phyloP scores from a whole-genome alignment of 2,113 vertebrate species.

The Ovis canadensis region DNA sequence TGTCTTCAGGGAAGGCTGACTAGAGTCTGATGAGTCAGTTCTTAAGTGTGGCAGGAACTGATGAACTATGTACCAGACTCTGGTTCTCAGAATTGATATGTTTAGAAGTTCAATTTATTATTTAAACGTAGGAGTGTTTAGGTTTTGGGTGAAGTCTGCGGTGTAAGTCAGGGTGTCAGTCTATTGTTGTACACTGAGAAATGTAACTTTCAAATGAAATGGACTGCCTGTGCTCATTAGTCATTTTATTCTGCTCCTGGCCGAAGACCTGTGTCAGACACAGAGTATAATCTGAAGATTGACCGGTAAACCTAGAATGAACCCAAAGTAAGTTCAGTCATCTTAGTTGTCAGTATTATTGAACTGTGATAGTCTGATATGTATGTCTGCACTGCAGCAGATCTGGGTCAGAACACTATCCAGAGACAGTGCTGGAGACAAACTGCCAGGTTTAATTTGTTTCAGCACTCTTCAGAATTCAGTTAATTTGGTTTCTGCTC shows the following conservation, averaged over 20 bases:
- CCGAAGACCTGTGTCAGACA: neutral
- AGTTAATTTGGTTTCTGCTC: conserved; percentile 39
- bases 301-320: conserved; percentile 4
- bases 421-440: neutral
- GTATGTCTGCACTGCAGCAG: neutral
- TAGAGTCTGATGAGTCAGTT: neutral
- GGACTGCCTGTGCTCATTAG: neutral
- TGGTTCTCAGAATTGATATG: conserved; percentile 31
- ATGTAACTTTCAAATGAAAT: conserved; percentile 2
- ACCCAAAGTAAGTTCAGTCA: neutral
- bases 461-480: neutral
- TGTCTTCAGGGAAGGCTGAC: neutral
- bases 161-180: neutral
- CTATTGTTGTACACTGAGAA: neutral
- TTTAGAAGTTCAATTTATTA: conserved; percentile 30
- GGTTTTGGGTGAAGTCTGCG: neutral
- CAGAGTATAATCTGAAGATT: conserved; percentile 40
- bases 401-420: conserved; percentile 38
- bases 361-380: conserved; percentile 5
- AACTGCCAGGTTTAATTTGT: conserved; percentile 40
- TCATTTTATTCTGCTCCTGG: neutral
- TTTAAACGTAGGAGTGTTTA: neutral
- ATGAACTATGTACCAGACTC: neutral
- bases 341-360: conserved; percentile 21
- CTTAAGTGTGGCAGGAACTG: neutral